phyloP scores from a whole-genome alignment of 2,797 vertebrate species.

The Sardinella longiceps region DNA sequence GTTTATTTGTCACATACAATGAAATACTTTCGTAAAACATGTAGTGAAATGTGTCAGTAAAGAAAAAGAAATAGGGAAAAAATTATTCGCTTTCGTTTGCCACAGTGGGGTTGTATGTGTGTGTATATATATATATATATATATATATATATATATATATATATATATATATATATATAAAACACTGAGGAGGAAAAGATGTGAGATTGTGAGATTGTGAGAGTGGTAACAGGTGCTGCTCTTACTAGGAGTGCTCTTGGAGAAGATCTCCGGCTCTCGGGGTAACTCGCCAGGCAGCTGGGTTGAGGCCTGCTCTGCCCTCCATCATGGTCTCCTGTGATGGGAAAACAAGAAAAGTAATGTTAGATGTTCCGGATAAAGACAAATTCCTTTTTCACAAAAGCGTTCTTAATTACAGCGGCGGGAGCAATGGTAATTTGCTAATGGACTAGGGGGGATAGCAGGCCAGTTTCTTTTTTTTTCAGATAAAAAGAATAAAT shows the following conservation, averaged over 20 bases:
- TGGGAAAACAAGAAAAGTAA: conserved; percentile 53
- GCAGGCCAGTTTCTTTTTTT: conserved; percentile 40
- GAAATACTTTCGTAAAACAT: no score
- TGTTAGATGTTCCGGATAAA: conserved; percentile 65
- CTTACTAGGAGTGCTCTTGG: conserved; percentile 12
- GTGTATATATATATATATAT: no score
- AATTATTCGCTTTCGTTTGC: neutral
- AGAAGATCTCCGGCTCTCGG: neutral
- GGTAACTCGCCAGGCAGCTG: neutral
- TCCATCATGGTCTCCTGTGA: conserved; percentile 41
- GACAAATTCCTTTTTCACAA: conserved; percentile 57
- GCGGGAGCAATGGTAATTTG: conserved; percentile 70
- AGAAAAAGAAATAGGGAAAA: no score
- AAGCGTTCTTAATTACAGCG: conserved; percentile 66
- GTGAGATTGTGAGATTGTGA: neutral
- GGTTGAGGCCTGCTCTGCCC: conserved; percentile 40
- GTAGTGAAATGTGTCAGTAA: no score
- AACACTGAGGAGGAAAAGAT: neutral
- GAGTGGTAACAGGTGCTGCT: neutral
- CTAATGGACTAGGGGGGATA: conserved; percentile 72
- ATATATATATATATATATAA: no score
- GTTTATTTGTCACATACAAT: no score
- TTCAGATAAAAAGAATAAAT: conserved; percentile 14
- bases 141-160: no score
- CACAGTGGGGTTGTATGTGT: neutral